Conservation (phyloP, 1,140 invertebrate genomes). For the Protaetia brevitarsis region DNA sequence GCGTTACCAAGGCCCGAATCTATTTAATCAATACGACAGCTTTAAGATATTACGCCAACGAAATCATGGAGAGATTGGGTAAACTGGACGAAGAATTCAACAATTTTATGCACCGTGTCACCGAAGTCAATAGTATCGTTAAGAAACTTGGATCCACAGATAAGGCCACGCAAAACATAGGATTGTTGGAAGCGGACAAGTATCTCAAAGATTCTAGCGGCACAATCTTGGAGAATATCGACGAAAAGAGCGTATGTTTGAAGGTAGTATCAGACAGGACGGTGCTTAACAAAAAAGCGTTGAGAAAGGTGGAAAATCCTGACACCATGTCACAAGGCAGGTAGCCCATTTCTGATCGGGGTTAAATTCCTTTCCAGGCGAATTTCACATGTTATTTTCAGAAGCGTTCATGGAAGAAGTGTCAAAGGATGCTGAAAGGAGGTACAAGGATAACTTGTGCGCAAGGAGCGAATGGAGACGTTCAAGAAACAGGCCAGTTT, state of each 20-base stretch:
- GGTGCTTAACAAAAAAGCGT: constrained; percentile 61
- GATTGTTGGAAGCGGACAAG: constrained; percentile 56
- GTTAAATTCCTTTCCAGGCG: background rate
- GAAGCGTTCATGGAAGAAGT: constrained; percentile 70
- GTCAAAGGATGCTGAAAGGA: constrained; percentile 65
- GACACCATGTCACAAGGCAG: constrained; percentile 53
- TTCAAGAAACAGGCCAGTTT: constrained; percentile 64
- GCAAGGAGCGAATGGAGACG: constrained; percentile 65
- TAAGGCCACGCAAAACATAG: constrained; percentile 53
- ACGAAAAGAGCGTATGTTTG: constrained; percentile 45
- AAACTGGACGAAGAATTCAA: constrained; percentile 63
- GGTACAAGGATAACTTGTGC: constrained; percentile 62
- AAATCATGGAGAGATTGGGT: too few relatives aligned
- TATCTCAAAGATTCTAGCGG: constrained; percentile 53
- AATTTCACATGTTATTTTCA: too few relatives aligned
- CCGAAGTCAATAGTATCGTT: constrained; percentile 61
- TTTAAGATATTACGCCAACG: too few relatives aligned
- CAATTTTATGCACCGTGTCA: constrained; percentile 66
- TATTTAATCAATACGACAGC: too few relatives aligned
- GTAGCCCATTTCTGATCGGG: background rate
- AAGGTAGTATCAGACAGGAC: constrained; percentile 63
- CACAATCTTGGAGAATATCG: constrained; percentile 43
- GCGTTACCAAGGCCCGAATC: too few relatives aligned
- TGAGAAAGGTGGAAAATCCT: constrained; percentile 33
- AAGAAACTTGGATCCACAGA: constrained; percentile 59